Base-by-base conservation (phyloP, 2,888 invertebrate genomes). In the Chloroclysta siterata region DNA sequence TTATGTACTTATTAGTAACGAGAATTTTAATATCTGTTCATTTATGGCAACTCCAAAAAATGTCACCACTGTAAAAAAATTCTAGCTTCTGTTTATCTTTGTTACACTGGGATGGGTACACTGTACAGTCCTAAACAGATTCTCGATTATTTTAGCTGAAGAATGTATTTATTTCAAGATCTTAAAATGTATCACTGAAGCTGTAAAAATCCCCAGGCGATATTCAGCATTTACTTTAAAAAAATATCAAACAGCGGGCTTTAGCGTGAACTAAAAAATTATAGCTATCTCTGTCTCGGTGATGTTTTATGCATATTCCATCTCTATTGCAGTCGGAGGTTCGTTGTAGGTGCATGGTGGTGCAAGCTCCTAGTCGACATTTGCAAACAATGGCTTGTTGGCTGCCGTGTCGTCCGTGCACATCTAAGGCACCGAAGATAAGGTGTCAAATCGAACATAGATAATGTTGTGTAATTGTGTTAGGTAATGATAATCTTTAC, bases 371-470 rank as follows among this genome's bases (percentile, higher is more conserved):
- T 78, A 87, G 87, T 87, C 80, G 78, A 73, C 76, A 93, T 93
- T 93, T 90, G 90, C 93, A 93, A 92, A 93, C 93, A 93, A 93
- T 93, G 78, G 89, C 87, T 80, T 91, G 93, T 93, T 82, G 82
- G 77, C 82, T 81, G 84, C 85, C 83, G 81, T 87, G 89, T 90
- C 75, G 73, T 50, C 82, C 88, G 68, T 68, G 74, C 77, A 83
- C 85, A 83, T 85, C 85, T 84, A 80, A 88, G 80, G 83, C 75
- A 80, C 84, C 85, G 82, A 82, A 83, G 78, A 80, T 79, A 81
- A 77, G 79, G 84, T 81, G 82, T 88, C 83, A 89, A 87, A 87
- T 87, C 82, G 84, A 86, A 87, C 80, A 81, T 79, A 70, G 71
- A 79, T 78, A 68, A 69, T 68, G 68, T 72, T 72, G 65, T 68